phyloP scores from a whole-genome alignment of 2,797 vertebrate genomes.

The Ceryle rudis region DNA sequence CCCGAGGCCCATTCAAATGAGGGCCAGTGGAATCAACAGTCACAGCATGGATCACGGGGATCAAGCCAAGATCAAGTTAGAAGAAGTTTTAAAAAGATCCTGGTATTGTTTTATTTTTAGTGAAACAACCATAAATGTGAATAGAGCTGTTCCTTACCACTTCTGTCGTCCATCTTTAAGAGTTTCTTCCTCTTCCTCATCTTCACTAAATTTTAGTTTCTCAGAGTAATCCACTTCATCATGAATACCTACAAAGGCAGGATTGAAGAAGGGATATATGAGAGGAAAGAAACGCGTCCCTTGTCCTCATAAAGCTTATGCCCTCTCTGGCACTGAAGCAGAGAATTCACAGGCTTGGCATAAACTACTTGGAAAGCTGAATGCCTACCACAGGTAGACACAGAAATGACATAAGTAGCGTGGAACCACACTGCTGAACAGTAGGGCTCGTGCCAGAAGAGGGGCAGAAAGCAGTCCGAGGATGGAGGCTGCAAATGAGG shows the following conservation, averaged over 20 bases:
- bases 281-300: background rate
- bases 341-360: background rate
- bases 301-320: background rate
- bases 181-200: constrained; percentile 94
- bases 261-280: background rate
- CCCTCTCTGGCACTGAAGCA: background rate
- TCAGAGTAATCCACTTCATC: constrained; percentile 99
- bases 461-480: background rate
- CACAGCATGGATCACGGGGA: background rate
- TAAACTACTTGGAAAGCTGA: background rate
- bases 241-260: constrained; percentile 85
- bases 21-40: background rate
- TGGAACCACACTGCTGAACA: background rate
- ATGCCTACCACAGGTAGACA: background rate
- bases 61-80: background rate
- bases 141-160: constrained; percentile 80
- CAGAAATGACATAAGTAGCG: rapidly evolving
- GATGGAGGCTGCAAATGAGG: background rate
- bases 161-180: constrained; percentile 85
- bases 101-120: background rate
- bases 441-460: background rate
- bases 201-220: constrained; percentile 97
- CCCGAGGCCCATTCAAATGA: background rate
- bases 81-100: background rate
- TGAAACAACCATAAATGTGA: background rate